Base-by-base conservation (phyloP, 2,888 invertebrate species). In the Pterostichus niger region DNA sequence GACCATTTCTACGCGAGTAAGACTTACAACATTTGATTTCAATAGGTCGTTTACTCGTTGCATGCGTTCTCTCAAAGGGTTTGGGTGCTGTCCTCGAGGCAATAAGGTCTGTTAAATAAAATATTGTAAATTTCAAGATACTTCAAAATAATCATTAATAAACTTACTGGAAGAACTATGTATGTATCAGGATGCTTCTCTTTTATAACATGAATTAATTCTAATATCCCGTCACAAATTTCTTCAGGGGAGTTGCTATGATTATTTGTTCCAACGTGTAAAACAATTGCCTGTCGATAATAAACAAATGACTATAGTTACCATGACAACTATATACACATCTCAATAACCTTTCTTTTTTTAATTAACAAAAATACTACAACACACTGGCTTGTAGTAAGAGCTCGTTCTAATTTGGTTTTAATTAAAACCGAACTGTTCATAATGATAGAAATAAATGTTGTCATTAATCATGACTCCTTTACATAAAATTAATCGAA, bases 211-310 rank as follows among this genome's bases (percentile, higher is more conserved):
- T 92, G 91, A 82, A 96, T 93, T 87, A 97, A 95, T 90, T 94
- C 94, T 87, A 94, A 88, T 85, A 98, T 94, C 15, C 97, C 98
- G 86, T 95, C 95, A 83, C 93, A 92, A 75, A 97, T 93, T 91
- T 97, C 93, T 86, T 95, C 95, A n/a, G 96, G 93, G 44, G 94
- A 92, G 89, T 96, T 93, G 77, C 92, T 92, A 88, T 95, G 93
- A 91, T 98, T 98, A 89, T 97, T 97, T 84, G 97, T 97, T 84
- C 98, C 98, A 85, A 96, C 95, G 89, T 96, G 94, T 77, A 98
- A 90, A 82, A 97, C 96, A 86, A 97, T 94, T 33, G 95, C 95
- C 96, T 97, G 88, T 49, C 88, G 89, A 89, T 24, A 40, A 88
- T 61, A 85, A 84, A 77, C 84, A 80, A 76, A 24, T 59, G 54